phyloP scores from a whole-genome alignment of 2,113 vertebrate genomes.

The Eulacestoma nigropectus region DNA sequence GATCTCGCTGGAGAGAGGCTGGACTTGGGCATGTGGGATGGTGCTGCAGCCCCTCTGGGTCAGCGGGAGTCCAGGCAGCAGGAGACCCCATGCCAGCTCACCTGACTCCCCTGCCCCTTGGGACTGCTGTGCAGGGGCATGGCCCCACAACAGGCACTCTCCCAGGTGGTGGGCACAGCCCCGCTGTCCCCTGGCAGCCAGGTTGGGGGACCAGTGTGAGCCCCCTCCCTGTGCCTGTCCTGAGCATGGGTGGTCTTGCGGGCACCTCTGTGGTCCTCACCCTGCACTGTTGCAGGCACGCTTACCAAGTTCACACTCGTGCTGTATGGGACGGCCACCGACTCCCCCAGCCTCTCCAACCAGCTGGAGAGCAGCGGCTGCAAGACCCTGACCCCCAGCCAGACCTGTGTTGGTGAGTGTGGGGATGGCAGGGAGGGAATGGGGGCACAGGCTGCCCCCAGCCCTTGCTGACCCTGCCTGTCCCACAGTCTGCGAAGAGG shows the following conservation, averaged over 20 bases:
- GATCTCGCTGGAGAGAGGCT: background rate
- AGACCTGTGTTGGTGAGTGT: constrained; percentile 94
- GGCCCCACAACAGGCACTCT: fast-evolving
- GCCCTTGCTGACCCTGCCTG: background rate
- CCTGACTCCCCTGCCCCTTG: background rate
- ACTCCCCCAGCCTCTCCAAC: constrained; percentile 74
- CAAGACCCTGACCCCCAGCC: constrained; percentile 89
- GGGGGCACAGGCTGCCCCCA: fast-evolving
- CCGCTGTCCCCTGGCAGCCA: background rate
- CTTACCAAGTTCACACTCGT: constrained; percentile 90
- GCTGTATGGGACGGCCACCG: constrained; percentile 85
- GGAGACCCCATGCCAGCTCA: background rate
- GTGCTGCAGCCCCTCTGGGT: background rate
- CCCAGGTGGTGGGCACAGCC: background rate
- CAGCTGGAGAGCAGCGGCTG: constrained; percentile 90
- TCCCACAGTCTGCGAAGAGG: constrained; percentile 85
- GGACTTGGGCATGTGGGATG: background rate
- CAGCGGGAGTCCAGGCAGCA: fast-evolving
- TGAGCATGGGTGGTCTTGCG: fast-evolving
- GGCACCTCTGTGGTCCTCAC: background rate
- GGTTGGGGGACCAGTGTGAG: background rate
- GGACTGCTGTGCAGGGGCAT: background rate
- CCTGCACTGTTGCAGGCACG: constrained; percentile 66
- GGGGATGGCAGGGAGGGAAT: fast-evolving
- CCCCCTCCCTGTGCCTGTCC: background rate